Conservation (phyloP, 2,888 invertebrate genomes). For the Ichneumoninae sp. region DNA sequence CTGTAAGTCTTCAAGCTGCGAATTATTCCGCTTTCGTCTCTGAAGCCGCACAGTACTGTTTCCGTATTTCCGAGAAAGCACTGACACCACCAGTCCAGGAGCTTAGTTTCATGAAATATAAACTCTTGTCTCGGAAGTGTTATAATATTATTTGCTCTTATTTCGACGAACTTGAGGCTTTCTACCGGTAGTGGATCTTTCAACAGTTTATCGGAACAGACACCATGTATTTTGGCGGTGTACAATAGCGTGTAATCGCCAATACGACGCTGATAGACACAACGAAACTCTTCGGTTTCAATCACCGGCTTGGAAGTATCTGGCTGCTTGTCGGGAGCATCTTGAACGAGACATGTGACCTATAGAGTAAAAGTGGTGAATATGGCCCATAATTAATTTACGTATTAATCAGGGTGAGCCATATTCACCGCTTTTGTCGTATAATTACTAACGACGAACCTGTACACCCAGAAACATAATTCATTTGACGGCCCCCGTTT, state of each 20-base stretch:
- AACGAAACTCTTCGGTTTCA: conserved; percentile 89
- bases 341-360: conserved; percentile 77
- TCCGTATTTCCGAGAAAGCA: conserved; percentile 90
- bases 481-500: no score
- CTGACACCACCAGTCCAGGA: conserved; percentile 92
- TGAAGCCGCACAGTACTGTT: conserved; percentile 89
- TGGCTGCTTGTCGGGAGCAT: conserved; percentile 85
- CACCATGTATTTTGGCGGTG: conserved; percentile 92
- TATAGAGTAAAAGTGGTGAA: no score
- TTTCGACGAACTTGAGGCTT: conserved; percentile 87
- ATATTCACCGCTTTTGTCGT: no score
- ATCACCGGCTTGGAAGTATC: conserved; percentile 87
- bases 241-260: conserved; percentile 88
- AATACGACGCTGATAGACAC: conserved; percentile 87
- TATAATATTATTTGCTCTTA: conserved; percentile 89
- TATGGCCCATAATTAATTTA: no score
- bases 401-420: no score
- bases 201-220: conserved; percentile 77
- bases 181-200: conserved; percentile 72
- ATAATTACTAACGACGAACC: no score
- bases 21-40: conserved; percentile 89
- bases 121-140: conserved; percentile 86
- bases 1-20: conserved; percentile 85
- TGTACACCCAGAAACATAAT: neutral
- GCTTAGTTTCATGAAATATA: conserved; percentile 85